These are phyloP conservation scores for Leucoraja ocellata DNA, from an alignment of 2,797 vertebrate genomes.

Conservation along the genomic window DNA sequence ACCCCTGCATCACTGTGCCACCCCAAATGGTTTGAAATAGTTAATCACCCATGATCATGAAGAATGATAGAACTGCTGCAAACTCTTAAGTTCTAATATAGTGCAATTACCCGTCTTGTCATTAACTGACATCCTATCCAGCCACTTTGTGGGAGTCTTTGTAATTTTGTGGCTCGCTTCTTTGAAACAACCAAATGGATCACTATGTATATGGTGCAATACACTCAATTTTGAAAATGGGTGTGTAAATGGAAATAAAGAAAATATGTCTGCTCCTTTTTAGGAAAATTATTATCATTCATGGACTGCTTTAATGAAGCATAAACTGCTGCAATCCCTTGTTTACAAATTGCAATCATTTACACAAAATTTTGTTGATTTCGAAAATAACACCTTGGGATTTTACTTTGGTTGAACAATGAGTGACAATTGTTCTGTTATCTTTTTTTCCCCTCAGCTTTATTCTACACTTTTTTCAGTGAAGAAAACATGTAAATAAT, in stretches of 20 bases:
- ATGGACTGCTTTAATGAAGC: background rate
- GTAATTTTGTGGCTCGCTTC: background rate
- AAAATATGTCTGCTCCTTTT: background rate
- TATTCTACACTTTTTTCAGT: background rate
- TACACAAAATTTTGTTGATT: background rate
- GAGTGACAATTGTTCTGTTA: background rate
- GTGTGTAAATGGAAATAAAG: background rate
- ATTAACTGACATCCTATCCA: background rate
- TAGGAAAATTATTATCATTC: background rate
- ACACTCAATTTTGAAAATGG: background rate
- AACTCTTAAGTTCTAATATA: background rate
- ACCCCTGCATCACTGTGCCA: too few relatives aligned
- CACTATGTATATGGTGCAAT: background rate
- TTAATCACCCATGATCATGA: too few relatives aligned
- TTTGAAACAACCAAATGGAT: background rate
- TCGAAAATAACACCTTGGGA: background rate
- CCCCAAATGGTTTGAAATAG: too few relatives aligned
- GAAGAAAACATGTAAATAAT: background rate
- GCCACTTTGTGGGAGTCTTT: background rate
- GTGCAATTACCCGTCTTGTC: background rate
- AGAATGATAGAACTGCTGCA: too few relatives aligned
- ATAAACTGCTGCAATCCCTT: background rate
- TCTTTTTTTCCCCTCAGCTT: background rate
- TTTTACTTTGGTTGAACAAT: background rate
- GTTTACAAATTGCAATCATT: background rate